A percentile compares a stretch with the other conserved stretches of the same genome.
These are phyloP conservation scores for Amphilophus citrinellus DNA, from an alignment of 2,113 vertebrate genomes.

Conservation along the genomic window DNA sequence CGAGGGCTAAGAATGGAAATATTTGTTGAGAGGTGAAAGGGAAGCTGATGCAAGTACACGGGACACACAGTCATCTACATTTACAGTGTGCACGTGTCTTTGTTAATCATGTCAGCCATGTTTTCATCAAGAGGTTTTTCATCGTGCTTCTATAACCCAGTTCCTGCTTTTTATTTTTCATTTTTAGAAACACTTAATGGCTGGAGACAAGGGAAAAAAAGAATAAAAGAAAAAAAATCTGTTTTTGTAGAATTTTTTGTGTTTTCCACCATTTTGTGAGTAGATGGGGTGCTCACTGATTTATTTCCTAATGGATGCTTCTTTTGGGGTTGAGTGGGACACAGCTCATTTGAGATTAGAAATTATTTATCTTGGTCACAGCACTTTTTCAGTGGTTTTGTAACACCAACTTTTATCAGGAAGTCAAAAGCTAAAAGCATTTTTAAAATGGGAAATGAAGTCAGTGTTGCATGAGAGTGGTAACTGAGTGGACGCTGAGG, in stretches of 20 bases:
- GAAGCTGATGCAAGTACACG: not conserved
- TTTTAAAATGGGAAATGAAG: not conserved
- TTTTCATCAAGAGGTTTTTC: conserved; percentile 9
- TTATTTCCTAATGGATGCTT: not conserved
- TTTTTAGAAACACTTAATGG: not conserved
- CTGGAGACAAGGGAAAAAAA: not conserved
- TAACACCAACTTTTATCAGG: not conserved
- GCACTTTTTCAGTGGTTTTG: not conserved
- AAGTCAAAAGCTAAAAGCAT: not conserved
- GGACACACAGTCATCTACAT: not conserved
- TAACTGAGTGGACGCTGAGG: not conserved
- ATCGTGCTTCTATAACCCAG: not conserved
- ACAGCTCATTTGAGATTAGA: not conserved
- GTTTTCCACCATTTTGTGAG: not conserved
- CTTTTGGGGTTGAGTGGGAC: not conserved
- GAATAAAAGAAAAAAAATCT: not conserved
- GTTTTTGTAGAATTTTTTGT: not conserved
- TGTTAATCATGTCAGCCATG: not conserved
- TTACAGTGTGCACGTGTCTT: not conserved
- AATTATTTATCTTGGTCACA: not conserved
- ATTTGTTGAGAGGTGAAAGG: conserved; percentile 23
- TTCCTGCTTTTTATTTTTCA: not conserved
- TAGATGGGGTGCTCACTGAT: too few relatives aligned
- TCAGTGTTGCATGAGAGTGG: not conserved
- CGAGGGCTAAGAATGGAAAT: conserved; percentile 10